Base-by-base conservation (phyloP, 2,113 vertebrate species). In the Ailurus styani region DNA sequence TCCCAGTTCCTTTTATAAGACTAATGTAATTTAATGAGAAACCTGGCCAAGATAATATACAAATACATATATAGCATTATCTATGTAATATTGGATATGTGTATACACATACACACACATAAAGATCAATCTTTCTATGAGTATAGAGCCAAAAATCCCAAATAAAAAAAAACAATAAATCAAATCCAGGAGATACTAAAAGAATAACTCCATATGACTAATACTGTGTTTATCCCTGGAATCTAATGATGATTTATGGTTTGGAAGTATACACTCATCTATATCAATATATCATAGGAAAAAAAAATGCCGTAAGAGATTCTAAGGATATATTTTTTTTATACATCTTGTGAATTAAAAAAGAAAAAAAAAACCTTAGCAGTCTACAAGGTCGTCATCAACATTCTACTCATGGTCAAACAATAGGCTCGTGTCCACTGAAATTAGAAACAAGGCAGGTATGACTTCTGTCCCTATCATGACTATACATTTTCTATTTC, bases 101-200 rank as follows among this genome's bases (percentile, higher is more conserved):
- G 13, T 34, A 34, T 31, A 82, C 42, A 70, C 15, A 70, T 17
- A 62, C 27, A 15, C 1, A 50, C 20, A 37, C 4, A 40, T 11
- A 85, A 27, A 77, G 12, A n/a, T 13, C 82, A 93, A 77, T 72
- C 40, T 88, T 66, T 64, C 52, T 96, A 89, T 10, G 17, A 81
- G 4, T 37, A 64, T 25, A 86, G 31, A 91, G 60, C 15, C 2
- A 88, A 89, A 96, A 82, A 62, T 85, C n/a, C 10, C 66, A 94
- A 86, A 86, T 64, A 3, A 29, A 88, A 95, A 50, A 93, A 85
- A 11, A 2, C 23, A 93, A 73, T 77, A 85, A 88, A 81, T 78
- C 45, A 90, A 42, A 93, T 79, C 42, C n/a, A 94, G 40, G 23
- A 90, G 21, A 91, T 95, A 90, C 54, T 88, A 90, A 96, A 95